These are phyloP conservation scores for Augiades crinisus DNA, from an alignment of 2,888 invertebrate genomes.

Conservation along the genomic window DNA sequence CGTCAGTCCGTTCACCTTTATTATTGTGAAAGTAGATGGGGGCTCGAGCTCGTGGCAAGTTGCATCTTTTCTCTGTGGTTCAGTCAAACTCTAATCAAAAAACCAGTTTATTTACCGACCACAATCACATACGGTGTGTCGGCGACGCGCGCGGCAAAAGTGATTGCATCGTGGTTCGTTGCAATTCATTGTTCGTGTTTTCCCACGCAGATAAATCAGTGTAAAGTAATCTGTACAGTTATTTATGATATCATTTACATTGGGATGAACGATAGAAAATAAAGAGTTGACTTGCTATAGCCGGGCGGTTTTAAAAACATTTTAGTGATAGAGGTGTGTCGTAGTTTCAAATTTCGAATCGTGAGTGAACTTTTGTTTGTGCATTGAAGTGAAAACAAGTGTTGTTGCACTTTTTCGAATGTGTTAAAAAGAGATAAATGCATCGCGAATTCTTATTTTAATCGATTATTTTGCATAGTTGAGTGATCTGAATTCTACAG, in stretches of 20 bases:
- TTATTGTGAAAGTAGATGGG: slow-evolving; percentile 13
- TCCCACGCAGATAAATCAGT: slow-evolving; percentile 40
- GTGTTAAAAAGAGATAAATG: slow-evolving; percentile 45
- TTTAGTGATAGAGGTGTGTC: slow-evolving; percentile 51
- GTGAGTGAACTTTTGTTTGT: slow-evolving; percentile 55
- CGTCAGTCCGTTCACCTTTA: slow-evolving; percentile 6
- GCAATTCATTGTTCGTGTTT: slow-evolving; percentile 43
- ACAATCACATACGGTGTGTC: slow-evolving; percentile 43
- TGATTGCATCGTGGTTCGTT: slow-evolving; percentile 35
- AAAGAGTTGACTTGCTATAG: slow-evolving; percentile 29
- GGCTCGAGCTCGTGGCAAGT: slow-evolving; percentile 9
- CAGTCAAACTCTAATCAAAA: slow-evolving; percentile 49
- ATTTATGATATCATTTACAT: slow-evolving; percentile 23
- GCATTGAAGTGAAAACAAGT: slow-evolving; percentile 60
- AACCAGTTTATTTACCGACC: slow-evolving; percentile 77
- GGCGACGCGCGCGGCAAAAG: slow-evolving; percentile 41
- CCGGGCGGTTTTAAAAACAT: slow-evolving; percentile 31
- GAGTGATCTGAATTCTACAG: slow-evolving; percentile 58
- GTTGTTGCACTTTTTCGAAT: slow-evolving; percentile 43
- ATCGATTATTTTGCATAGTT: slow-evolving; percentile 53
- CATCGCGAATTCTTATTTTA: slow-evolving; percentile 40
- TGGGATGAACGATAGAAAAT: not conserved
- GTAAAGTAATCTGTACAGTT: slow-evolving; percentile 34
- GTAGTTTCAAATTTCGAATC: slow-evolving; percentile 60
- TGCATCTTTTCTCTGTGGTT: slow-evolving; percentile 5